Base-by-base conservation (phyloP, 1,140 invertebrate genomes). In the Melitaea cinxia region DNA sequence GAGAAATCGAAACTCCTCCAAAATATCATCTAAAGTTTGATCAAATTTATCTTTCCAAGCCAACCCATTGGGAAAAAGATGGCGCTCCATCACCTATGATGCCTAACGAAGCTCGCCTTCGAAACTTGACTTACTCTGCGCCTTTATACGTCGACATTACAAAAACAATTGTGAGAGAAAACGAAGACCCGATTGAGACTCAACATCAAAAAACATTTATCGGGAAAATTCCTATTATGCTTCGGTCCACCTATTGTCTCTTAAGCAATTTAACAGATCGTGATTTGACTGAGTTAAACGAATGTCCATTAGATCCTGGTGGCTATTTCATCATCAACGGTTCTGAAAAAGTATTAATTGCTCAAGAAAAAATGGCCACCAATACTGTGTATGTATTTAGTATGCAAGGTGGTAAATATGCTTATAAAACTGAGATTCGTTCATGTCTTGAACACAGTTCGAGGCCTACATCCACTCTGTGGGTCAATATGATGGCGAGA, bases 21-120 rank as follows among this genome's bases (percentile, higher is more conserved):
- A 93, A 95, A 60, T 99, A 98, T 92, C 89, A 96, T 14, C 82
- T 99, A 0, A 99, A 99, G 91, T 99, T 99, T 92, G 98, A 99
- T 85, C 99, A 99, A 89, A 99, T 99, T 83, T 99, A 99, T 88
- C 85, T 99, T 26, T 99, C 98, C 0, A 99, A 99, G 89, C 98
- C 98, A 4, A 99, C 98, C 7, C 99, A 99, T 93, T 99, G 98
- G 98, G 98, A 99, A 89, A 99, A 99, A 92, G 98, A 99, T 93
- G 98, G 98, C 85, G 97, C 98, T 0, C 98, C 98, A 21, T 97
- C 96, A 65, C 97, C 98, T 61, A 99, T 99, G 97, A 99, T 99
- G 98, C 99, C 98, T 10, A 99, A 99, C 88, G 98, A 99, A 92
- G 98, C 98, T n/a, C 93, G 98, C 63, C 86, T 97, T 54, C 92